Base-by-base conservation (phyloP, 2,113 vertebrate species). In the Colinus virginianus region DNA sequence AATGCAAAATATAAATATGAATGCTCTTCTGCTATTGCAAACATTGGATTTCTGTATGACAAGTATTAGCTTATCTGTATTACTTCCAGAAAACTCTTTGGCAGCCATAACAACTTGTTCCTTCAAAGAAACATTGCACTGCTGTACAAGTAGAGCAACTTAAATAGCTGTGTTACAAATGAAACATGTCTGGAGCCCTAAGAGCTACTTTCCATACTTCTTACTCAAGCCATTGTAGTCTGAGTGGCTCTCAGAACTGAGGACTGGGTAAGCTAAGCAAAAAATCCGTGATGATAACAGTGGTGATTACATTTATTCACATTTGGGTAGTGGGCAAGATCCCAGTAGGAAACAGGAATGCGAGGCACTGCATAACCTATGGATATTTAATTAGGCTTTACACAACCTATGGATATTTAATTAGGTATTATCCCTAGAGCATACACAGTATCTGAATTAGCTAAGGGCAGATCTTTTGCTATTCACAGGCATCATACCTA, bases 1-100 rank as follows among this genome's bases (percentile, higher is more conserved):
- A 93, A 91, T 42, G 40, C 34, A 59, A 90, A 85, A 85, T 80
- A 90, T 70, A 92, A 94, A 92, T 68, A 61, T 25, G 51, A 85
- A 95, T 58, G 34, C 66, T 83, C 68, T 74, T 46, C 22, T 61
- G 56, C 72, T 80, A 59, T 80, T 87, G 63, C 40, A 58, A 85
- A 84, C 46, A 7, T 2, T 10, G 28, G 9, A 1, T 4, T 46
- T 32, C 9, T 74, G 16, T 77, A 19, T 0, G 3, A 81, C 69
- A 63, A 82, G 20, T 0, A 1, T 68, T 83, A 86, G 89, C 75
- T 93, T 96, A 92, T 92, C 89, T 79, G 32, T 42, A 7, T 63
- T 75, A 79, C 63, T 93, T 56, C 74, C 59, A 93, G 62, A 87
- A 87, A 87, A 72, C 88, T 69, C 78, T 93, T 15, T 61, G 68